Percentiles rank a stretch among this genome's conserved stretches.
These are phyloP conservation scores for Agapostemon virescens DNA, from an alignment of 2,888 invertebrate genomes.

Conservation along the genomic window DNA sequence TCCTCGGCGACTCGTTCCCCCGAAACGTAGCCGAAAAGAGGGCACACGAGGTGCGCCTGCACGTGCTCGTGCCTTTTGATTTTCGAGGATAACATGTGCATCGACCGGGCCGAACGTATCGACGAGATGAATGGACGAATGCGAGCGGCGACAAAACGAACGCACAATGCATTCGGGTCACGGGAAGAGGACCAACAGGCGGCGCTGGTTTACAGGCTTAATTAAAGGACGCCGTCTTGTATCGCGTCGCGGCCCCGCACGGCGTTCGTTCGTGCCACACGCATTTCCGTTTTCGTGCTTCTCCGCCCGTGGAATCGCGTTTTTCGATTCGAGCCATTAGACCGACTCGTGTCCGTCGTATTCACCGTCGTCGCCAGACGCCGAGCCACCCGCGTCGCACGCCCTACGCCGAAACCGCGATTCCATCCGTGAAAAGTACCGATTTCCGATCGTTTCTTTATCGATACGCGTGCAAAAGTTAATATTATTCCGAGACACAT, in stretches of 20 bases:
- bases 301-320: neutral
- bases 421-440: no score
- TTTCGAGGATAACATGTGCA: slow-evolving; percentile 24
- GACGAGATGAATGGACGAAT: slow-evolving; percentile 27
- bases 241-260: slow-evolving; percentile 49
- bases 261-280: slow-evolving; percentile 66
- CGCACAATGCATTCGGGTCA: slow-evolving; percentile 60
- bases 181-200: slow-evolving; percentile 62
- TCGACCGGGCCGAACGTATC: neutral
- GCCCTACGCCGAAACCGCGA: no score
- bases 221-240: slow-evolving; percentile 38
- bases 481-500: no score
- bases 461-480: no score
- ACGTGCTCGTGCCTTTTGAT: slow-evolving; percentile 8
- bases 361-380: neutral
- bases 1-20: neutral
- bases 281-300: slow-evolving; percentile 68
- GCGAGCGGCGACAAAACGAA: slow-evolving; percentile 6
- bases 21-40: neutral
- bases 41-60: neutral
- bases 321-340: slow-evolving; percentile 4
- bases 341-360: neutral
- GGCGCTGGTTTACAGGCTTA: slow-evolving; percentile 22
- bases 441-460: no score
- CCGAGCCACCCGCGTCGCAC: no score